Evolutionary conservation across 2,888 invertebrate species (phyloP).

Genomic region (Parnassius glacialis): DNA sequence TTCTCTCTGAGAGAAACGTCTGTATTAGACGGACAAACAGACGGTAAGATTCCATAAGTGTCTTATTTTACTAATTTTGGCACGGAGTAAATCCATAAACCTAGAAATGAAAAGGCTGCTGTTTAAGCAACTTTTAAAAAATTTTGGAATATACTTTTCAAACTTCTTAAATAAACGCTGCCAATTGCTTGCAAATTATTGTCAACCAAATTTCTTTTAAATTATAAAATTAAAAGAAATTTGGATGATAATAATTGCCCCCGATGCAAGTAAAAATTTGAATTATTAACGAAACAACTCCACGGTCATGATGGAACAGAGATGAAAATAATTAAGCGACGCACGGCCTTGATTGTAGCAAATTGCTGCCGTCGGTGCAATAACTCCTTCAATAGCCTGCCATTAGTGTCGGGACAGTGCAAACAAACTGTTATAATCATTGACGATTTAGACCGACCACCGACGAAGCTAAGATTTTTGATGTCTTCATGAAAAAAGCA

Average conservation of each 20-base stretch:
- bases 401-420: slow-evolving; percentile 65
- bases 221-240: slow-evolving; percentile 17
- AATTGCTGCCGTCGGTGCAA: slow-evolving; percentile 61
- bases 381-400: slow-evolving; percentile 60
- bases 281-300: slow-evolving; percentile 25
- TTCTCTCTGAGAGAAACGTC: too few relatives aligned
- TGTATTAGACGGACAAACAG: too few relatives aligned
- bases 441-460: slow-evolving; percentile 64
- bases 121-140: too few relatives aligned
- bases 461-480: slow-evolving; percentile 34
- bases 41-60: too few relatives aligned
- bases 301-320: slow-evolving; percentile 34
- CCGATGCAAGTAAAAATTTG: slow-evolving; percentile 8
- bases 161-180: not conserved
- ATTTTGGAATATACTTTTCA: too few relatives aligned
- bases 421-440: slow-evolving; percentile 63
- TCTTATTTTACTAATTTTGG: too few relatives aligned
- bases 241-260: slow-evolving; percentile 9
- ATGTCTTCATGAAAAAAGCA: slow-evolving; percentile 31
- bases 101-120: too few relatives aligned
- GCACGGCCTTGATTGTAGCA: slow-evolving; percentile 50
- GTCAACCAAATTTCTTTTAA: slow-evolving; percentile 14
- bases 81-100: too few relatives aligned
- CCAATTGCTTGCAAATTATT: not conserved
- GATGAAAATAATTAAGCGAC: slow-evolving; percentile 41